These are phyloP conservation scores for Takifugu bimaculatus DNA, from an alignment of 2,113 vertebrate species.

Conservation along the genomic window DNA sequence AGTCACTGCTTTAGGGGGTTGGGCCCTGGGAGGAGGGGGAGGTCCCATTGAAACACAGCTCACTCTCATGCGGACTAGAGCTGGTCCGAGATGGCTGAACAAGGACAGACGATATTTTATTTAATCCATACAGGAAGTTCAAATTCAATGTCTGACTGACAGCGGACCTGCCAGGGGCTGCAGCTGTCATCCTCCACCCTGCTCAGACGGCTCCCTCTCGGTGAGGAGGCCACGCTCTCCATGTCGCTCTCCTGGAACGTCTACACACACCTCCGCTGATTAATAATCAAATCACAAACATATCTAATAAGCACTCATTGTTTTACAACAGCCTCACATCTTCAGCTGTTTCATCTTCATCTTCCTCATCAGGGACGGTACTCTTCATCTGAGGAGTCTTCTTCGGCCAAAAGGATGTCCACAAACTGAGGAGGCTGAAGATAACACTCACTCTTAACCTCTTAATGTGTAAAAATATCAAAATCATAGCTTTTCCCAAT, in stretches of 20 bases:
- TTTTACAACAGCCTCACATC: slow-evolving; percentile 55
- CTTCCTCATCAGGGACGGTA: slow-evolving; percentile 93
- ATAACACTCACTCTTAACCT: neutral
- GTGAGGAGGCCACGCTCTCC: slow-evolving; percentile 89
- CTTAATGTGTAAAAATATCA: neutral
- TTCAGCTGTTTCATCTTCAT: slow-evolving; percentile 93
- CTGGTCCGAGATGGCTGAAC: slow-evolving; percentile 46
- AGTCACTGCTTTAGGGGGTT: slow-evolving; percentile 63
- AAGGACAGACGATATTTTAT: neutral
- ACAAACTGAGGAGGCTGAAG: slow-evolving; percentile 88
- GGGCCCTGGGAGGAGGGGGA: slow-evolving; percentile 77
- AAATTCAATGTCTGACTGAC: neutral
- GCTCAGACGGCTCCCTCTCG: slow-evolving; percentile 75
- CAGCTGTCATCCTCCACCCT: slow-evolving; percentile 75
- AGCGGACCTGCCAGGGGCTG: slow-evolving; percentile 65
- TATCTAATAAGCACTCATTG: neutral
- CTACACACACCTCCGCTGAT: slow-evolving; percentile 59
- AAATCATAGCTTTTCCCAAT: too few species aligned
- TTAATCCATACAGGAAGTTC: neutral
- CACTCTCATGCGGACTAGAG: slow-evolving; percentile 71
- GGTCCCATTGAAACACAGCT: slow-evolving; percentile 87
- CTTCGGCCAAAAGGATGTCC: slow-evolving; percentile 93
- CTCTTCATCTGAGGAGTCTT: slow-evolving; percentile 96
- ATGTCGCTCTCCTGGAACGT: slow-evolving; percentile 92
- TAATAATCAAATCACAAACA: neutral